Conservation (phyloP, 2,113 vertebrate species). For the Hippocampus abdominalis region DNA sequence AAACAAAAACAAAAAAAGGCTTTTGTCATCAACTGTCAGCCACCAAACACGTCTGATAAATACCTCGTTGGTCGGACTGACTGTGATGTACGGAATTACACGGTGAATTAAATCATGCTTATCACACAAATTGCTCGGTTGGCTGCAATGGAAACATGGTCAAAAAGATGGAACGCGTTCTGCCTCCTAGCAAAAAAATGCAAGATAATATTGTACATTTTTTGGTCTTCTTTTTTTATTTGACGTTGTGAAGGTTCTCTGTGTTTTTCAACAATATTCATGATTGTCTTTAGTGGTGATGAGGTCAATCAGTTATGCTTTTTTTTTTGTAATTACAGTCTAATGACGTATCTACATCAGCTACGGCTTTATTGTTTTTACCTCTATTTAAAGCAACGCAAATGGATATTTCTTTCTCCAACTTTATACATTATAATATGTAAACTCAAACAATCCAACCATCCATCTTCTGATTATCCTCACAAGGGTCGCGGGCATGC, state of each 20-base stretch:
- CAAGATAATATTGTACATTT: not conserved
- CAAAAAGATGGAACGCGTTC: not conserved
- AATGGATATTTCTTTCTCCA: not conserved
- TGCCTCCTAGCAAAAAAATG: not conserved
- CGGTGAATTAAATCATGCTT: conserved; percentile 44
- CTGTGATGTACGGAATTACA: conserved; percentile 49
- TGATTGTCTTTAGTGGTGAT: conserved; percentile 67
- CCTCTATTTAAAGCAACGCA: not conserved
- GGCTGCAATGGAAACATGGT: conserved; percentile 14
- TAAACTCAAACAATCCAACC: not conserved
- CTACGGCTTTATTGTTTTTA: not conserved
- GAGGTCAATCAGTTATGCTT: conserved; percentile 67
- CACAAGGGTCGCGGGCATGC: too few relatives aligned
- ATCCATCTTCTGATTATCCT: not conserved
- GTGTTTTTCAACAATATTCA: conserved; percentile 40
- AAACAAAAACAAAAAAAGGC: not conserved
- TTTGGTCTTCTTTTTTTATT: not conserved
- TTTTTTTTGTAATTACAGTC: conserved; percentile 29
- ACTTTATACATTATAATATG: not conserved
- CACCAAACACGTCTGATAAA: conserved; percentile 30
- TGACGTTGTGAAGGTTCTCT: conserved; percentile 20
- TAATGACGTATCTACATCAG: conserved; percentile 6
- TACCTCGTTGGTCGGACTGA: conserved; percentile 42
- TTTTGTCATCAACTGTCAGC: conserved; percentile 32
- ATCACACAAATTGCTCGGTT: conserved; percentile 35